Evolutionary conservation across 2,113 vertebrate species (phyloP).

Genomic region (Puma concolor): DNA sequence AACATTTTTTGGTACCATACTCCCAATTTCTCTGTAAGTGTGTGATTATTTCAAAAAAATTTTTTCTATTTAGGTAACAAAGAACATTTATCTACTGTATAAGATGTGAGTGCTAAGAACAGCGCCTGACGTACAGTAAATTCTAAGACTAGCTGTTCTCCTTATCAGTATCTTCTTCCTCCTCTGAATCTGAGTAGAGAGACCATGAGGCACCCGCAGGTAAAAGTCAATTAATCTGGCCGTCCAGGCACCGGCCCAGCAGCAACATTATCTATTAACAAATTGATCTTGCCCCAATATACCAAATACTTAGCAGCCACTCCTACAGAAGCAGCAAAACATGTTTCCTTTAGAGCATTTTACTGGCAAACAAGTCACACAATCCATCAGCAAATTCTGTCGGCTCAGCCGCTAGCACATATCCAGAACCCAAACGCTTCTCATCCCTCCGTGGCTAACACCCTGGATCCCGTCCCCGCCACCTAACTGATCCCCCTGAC

Average conservation of each 20-base stretch:
- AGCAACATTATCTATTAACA: background rate
- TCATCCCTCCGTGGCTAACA: background rate
- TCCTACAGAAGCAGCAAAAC: background rate
- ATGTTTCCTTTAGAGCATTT: background rate
- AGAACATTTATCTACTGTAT: background rate
- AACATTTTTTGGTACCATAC: background rate
- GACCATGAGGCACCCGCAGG: background rate
- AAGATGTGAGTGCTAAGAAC: background rate
- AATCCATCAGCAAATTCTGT: background rate
- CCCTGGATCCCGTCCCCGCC: background rate
- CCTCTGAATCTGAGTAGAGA: background rate
- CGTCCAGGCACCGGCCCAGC: background rate
- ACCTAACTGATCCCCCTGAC: background rate
- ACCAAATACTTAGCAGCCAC: conserved; percentile 18
- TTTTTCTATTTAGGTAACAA: background rate
- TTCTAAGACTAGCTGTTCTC: background rate
- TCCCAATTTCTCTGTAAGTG: background rate
- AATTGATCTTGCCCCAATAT: background rate
- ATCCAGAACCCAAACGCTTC: background rate
- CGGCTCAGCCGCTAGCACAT: background rate
- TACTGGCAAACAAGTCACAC: background rate
- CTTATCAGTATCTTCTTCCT: background rate
- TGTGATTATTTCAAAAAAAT: background rate
- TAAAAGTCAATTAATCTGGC: background rate
- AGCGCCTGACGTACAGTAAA: background rate